Evolutionary conservation across 2,888 invertebrate species (phyloP), one percentile per base, ranked within the genome.

Genomic region (Acutogordius australiensis): DNA sequence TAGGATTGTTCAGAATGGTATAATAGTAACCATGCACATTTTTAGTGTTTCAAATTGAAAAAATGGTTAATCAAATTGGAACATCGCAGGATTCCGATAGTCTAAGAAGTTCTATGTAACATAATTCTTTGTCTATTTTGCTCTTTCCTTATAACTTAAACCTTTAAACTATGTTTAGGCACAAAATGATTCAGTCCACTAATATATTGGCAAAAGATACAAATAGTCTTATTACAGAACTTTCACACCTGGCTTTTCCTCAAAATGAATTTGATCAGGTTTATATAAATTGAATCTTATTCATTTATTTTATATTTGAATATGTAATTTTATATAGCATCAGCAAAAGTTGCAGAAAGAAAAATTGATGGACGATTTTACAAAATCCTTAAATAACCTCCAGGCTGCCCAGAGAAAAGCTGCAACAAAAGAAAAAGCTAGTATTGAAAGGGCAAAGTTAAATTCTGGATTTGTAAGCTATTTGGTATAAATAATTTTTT

Each of bases 361-460:
- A 68, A 77, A 87, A 44, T 76, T 91, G 62, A 81, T 84, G 61
- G 86, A 87, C 68, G 88, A 91, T 70, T 90, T 88, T 70, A 81
- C 86, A 65, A 77, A 80, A 64, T 82, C 84, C 1, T 74, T 91
- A 63, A 87, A 85, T 69, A 79, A 81, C 65, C 88, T 90, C 71
- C 77, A 88, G 78, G 76, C 78, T 1, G 66, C 67, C 13, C 90
- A 90, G 74, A 77, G 82, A 65, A 77, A 79, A 67, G 85, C 86
- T 2, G 85, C 86, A 4, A 79, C 82, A 66, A 87, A 86, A 70
- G 86, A 87, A 66, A 84, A 83, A 68, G 87, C 84, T 65, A 83
- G 84, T 70, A 78, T 88, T 23, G 78, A 80, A 65, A 65, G 72
- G 61, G 71, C 72, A 2, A 61, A 29, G 60, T 65, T 65, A 8